Evolutionary conservation across 1,140 invertebrate genomes (phyloP), one percentile per base, ranked within the genome.

Genomic region (Chionoecetes opilio): DNA sequence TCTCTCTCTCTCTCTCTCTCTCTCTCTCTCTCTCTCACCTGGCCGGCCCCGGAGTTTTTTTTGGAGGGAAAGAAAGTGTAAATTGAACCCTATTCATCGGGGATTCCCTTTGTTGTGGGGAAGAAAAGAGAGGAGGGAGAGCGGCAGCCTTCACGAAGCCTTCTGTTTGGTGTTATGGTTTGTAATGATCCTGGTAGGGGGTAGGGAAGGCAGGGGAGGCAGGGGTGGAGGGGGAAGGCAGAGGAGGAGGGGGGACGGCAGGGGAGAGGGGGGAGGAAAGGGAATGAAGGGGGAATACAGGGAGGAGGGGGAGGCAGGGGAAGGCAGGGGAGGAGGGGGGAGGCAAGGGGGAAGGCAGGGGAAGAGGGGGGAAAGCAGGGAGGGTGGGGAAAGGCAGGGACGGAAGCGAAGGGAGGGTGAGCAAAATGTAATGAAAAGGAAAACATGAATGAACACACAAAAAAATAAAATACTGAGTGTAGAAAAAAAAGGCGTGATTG

Each of bases 1-100:
- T 89, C 87, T 89, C 87, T 89, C 87, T 89, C 87, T 89, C 87
- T 89, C 87, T 89, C 87, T 89, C 87, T 89, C 87, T 89, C 87
- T 89, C 87, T 89, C 87, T 89, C 87, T 89, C 87, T 89, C 87
- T 89, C 63, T n/a, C 14, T n/a, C 86, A 21, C 35, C 86, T 88
- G 86, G 38, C 86, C 37, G 86, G 26, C 35, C 26, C 86, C 38
- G 86, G 86, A 88, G 86, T 17, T 17, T 75, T 88, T 38, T 88
- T 34, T 88, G 31, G 46, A 34, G 31, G 89, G 89, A 91, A n/a
- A 91, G 89, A 75, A 91, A 91, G 53, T 91, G 89, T 91, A 75
- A 75, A 75, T 75, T 91, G 89, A 53, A 34, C 53, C 46, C 46
- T 91, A 91, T 75, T 91, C 46, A 91, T 75, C 46, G 31, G 3